Conservation (phyloP, 1,140 invertebrate species). For the Triops cancriformis region DNA sequence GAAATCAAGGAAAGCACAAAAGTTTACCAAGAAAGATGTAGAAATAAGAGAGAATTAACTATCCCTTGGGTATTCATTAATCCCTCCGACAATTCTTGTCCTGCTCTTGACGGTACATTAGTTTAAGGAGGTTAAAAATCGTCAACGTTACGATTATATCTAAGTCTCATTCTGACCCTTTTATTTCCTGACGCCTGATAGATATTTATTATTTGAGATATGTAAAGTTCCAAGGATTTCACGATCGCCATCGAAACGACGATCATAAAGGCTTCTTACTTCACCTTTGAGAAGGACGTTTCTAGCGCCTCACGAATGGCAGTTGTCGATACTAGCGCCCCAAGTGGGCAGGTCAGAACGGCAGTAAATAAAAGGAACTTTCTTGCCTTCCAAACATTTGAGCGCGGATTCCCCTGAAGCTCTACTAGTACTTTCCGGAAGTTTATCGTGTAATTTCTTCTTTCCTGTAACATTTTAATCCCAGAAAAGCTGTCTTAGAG, state of each 20-base stretch:
- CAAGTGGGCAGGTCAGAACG: not conserved
- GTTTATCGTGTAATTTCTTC: not conserved
- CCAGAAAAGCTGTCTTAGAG: not conserved
- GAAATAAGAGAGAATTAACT: not conserved
- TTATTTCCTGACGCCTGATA: no score
- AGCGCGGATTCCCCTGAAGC: not conserved
- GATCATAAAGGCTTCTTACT: no score
- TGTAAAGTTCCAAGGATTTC: no score
- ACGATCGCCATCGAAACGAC: no score
- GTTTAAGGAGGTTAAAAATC: not conserved
- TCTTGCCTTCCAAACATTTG: not conserved
- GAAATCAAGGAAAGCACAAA: not conserved
- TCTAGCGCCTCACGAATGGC: no score
- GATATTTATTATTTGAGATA: no score
- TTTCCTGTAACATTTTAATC: no score
- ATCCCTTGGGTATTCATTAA: not conserved
- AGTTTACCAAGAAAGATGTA: not conserved
- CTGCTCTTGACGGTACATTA: not conserved
- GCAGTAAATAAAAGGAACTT: not conserved
- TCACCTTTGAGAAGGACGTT: no score
- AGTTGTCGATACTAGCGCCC: not conserved
- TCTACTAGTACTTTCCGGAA: not conserved
- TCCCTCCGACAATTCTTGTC: not conserved
- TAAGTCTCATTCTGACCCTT: no score
- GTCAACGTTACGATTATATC: no score